Percentiles rank a stretch among this genome's conserved stretches.
Evolutionary conservation across 2,113 vertebrate species (phyloP).

Genomic region (Rostratula benghalensis): DNA sequence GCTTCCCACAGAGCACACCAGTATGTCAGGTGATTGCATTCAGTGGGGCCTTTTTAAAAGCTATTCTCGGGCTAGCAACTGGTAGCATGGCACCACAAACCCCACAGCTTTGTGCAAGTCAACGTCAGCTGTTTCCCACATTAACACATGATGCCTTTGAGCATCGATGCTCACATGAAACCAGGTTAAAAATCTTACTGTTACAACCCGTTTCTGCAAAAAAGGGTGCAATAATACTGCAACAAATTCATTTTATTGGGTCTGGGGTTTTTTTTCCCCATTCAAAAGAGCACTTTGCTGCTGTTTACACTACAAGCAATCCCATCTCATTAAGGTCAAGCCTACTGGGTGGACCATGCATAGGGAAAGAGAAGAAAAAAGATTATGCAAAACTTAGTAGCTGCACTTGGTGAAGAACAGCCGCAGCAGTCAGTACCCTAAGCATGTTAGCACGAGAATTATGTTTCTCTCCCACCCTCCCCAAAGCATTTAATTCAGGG

Average conservation of each 20-base stretch:
- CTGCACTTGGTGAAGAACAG: background rate
- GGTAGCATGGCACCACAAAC: background rate
- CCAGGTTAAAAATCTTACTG: background rate
- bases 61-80: background rate
- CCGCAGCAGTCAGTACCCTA: background rate
- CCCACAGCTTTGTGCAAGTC: background rate
- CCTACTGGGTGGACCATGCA: background rate
- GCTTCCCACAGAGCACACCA: background rate
- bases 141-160: background rate
- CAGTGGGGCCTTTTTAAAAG: background rate
- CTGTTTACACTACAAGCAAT: background rate
- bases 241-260: background rate
- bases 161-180: background rate
- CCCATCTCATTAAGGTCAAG: background rate
- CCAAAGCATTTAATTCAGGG: constrained; percentile 54
- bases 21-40: background rate
- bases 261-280: background rate
- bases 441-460: background rate
- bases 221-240: background rate
- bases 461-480: constrained; percentile 23
- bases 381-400: background rate
- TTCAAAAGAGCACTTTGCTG: background rate
- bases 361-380: background rate
- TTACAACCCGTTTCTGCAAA: background rate
- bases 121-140: background rate